Evolutionary conservation across 2,888 invertebrate genomes (phyloP).

Genomic region (Antheraea assamensis): DNA sequence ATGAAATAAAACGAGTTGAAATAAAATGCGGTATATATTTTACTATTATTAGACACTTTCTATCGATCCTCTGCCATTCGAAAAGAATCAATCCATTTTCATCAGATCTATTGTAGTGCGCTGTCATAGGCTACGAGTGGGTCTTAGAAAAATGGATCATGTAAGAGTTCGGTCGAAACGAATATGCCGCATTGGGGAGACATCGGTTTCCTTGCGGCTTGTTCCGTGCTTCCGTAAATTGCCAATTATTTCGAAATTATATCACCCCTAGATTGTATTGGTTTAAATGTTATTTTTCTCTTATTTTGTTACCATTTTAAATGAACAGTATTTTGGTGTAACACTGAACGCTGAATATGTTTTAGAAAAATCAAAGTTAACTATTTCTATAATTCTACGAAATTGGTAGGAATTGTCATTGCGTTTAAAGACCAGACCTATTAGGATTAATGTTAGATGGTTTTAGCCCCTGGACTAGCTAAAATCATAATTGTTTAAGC

Average conservation of each 20-base stretch:
- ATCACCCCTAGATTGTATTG: slow-evolving; percentile 23
- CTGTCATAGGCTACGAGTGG: neutral
- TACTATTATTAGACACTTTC: neutral
- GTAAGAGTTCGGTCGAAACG: slow-evolving; percentile 26
- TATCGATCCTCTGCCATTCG: neutral
- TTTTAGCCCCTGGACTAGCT: too few relatives aligned
- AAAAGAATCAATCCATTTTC: neutral
- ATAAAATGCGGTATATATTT: neutral
- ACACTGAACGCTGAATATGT: neutral
- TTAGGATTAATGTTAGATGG: too few relatives aligned
- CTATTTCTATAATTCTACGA: neutral
- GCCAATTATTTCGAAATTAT: slow-evolving; percentile 30
- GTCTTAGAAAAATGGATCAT: slow-evolving; percentile 6
- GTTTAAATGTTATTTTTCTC: slow-evolving; percentile 10
- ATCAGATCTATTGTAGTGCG: neutral
- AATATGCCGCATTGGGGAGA: slow-evolving; percentile 26
- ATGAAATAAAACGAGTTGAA: neutral
- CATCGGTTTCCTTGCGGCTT: slow-evolving; percentile 27
- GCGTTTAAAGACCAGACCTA: too few relatives aligned
- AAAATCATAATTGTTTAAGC: too few relatives aligned
- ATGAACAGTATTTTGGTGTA: neutral
- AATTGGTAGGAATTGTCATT: too few relatives aligned
- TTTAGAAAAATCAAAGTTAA: neutral
- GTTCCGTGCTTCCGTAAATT: slow-evolving; percentile 27
- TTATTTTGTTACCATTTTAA: slow-evolving; percentile 1